phyloP scores from a whole-genome alignment of 2,888 invertebrate genomes.

The Mesorhabditis spiculigera region DNA sequence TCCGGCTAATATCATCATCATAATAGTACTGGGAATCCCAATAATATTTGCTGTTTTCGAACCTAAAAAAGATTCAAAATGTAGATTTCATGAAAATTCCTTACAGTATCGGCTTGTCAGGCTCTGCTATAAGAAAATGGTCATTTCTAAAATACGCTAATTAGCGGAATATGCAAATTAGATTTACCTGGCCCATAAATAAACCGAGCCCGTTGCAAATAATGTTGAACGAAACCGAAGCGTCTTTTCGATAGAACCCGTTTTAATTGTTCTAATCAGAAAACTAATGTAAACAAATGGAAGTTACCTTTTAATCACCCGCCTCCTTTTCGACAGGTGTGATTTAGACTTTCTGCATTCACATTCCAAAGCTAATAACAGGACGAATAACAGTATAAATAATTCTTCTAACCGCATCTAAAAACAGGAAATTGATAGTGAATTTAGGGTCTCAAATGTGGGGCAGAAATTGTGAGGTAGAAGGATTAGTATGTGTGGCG shows the following conservation, averaged over 20 bases:
- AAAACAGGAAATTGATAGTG: too few relatives aligned
- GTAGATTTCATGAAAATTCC: background rate
- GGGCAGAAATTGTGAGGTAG: too few relatives aligned
- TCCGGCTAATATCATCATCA: background rate
- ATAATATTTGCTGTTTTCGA: background rate
- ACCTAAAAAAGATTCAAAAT: background rate
- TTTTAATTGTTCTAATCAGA: background rate
- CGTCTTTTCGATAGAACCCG: background rate
- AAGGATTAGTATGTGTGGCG: too few relatives aligned
- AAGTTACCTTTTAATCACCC: background rate
- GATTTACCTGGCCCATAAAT: background rate
- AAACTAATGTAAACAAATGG: background rate
- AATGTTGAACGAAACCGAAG: background rate
- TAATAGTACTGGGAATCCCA: background rate
- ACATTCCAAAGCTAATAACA: background rate
- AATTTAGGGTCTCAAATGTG: too few relatives aligned
- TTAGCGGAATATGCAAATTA: background rate
- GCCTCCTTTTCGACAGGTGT: background rate
- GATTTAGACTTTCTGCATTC: conserved; percentile 4
- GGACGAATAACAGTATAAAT: background rate
- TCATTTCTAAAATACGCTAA: background rate
- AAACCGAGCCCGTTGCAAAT: background rate
- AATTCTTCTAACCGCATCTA: too few relatives aligned
- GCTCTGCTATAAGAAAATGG: background rate
- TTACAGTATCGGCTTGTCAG: background rate